Evolutionary conservation across 2,888 invertebrate species (phyloP), one percentile per base, ranked within the genome.

Genomic region (Flexamia atlantica): DNA sequence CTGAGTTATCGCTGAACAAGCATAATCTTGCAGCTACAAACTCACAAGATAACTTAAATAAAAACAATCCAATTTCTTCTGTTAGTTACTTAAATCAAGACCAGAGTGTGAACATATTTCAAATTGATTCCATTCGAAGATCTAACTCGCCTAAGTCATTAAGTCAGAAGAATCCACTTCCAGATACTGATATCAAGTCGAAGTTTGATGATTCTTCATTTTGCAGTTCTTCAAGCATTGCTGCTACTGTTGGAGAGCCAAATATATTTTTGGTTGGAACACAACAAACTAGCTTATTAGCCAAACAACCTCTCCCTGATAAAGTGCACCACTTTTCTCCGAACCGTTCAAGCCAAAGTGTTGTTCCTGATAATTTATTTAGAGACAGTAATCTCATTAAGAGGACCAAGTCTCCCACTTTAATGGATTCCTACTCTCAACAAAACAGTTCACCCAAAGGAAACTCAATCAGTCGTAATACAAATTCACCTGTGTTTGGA

Each of bases 311-410:
- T 17, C 14, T 64, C 12, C 64, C 64, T 25, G 64, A 64, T 30
- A 64, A 64, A 64, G 30, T 12, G 12, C 72, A 20, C 20, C 72
- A 72, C 20, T 72, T 72, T 10, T 72, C 72, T 23, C 72, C 72
- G 9, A 72, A 20, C 72, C 36, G 72, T 20, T 40, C 72, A 2
- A 36, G 40, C 28, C 28, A 36, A 46, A 76, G 30, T 76, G 25
- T 40, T 4, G 76, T 42, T 42, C 14, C 42, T 46, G 76, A 76
- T n/a, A 76, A 76, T 50, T 76, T 76, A 17, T 76, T 76, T 50
- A 76, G 23, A 42, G 76, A 76, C 28, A 46, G 50, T 30, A 50
- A 28, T 30, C 17, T 50, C 5, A 42, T 5, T 17, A 76, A 76
- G 50, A 42, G 76, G 28, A 76, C 76, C 10, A 76, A 50, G 20